These are phyloP conservation scores for Raja brachyura DNA, from an alignment of 2,113 vertebrate species.

Conservation along the genomic window DNA sequence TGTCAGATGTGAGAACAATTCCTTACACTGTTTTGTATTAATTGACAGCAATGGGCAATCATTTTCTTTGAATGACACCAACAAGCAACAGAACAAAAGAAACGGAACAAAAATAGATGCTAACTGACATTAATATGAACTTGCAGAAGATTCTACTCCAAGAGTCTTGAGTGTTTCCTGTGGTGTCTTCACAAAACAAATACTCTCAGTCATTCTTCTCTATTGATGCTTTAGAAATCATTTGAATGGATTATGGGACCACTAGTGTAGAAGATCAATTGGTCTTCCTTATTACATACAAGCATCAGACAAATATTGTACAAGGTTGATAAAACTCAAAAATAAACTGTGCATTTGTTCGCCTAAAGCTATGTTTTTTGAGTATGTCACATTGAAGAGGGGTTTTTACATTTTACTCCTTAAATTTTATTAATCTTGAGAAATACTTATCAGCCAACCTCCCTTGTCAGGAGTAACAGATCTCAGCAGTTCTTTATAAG, in stretches of 20 bases:
- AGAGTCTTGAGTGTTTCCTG: neutral
- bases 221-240: neutral
- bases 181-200: neutral
- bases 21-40: neutral
- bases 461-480: neutral
- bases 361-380: neutral
- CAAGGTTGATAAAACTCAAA: too few species aligned
- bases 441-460: neutral
- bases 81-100: slow-evolving; percentile 25
- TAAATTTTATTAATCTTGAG: neutral
- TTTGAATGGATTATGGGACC: neutral
- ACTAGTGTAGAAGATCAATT: neutral
- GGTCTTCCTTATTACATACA: neutral
- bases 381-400: too few species aligned
- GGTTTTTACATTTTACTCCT: too few species aligned
- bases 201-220: slow-evolving; percentile 5
- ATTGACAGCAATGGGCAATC: slow-evolving; percentile 25
- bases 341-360: neutral
- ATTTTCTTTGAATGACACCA: neutral
- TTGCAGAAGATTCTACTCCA: neutral
- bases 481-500: neutral
- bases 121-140: neutral
- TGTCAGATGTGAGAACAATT: neutral
- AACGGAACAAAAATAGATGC: slow-evolving; percentile 18
- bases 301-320: neutral